Evolutionary conservation across 2,113 vertebrate genomes (phyloP).

Genomic region (Nibea albiflora): DNA sequence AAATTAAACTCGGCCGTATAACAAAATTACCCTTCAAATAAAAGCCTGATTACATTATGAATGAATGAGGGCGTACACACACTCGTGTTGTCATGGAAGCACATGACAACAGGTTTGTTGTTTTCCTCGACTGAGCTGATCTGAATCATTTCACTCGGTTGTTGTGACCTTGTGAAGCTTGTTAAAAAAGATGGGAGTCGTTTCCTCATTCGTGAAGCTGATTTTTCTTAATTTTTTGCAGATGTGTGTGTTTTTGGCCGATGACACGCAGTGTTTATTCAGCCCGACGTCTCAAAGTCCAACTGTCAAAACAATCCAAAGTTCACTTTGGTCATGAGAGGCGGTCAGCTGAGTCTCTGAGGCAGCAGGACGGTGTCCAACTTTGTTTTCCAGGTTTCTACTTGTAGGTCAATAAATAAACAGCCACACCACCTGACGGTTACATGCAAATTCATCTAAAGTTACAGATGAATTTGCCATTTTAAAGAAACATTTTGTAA

Average conservation of each 20-base stretch:
- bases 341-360: conserved; percentile 33
- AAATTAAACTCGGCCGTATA: neutral
- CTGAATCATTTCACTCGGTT: neutral
- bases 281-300: conserved; percentile 68
- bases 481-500: no score
- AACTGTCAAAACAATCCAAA: conserved; percentile 78
- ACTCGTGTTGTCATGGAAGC: neutral
- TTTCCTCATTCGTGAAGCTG: conserved; percentile 42
- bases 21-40: neutral
- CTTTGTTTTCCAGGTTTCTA: neutral
- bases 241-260: neutral
- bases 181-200: neutral
- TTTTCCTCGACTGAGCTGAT: neutral
- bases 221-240: neutral
- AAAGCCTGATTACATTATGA: neutral
- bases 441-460: no score
- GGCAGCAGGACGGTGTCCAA: neutral
- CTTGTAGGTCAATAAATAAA: neutral
- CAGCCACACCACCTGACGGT: no score
- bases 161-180: neutral
- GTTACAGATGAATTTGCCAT: no score
- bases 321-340: conserved; percentile 55
- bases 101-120: neutral
- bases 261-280: conserved; percentile 52
- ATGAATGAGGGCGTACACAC: neutral